These are phyloP conservation scores for Mellivora capensis DNA, from an alignment of 2,113 vertebrate genomes.

Conservation along the genomic window DNA sequence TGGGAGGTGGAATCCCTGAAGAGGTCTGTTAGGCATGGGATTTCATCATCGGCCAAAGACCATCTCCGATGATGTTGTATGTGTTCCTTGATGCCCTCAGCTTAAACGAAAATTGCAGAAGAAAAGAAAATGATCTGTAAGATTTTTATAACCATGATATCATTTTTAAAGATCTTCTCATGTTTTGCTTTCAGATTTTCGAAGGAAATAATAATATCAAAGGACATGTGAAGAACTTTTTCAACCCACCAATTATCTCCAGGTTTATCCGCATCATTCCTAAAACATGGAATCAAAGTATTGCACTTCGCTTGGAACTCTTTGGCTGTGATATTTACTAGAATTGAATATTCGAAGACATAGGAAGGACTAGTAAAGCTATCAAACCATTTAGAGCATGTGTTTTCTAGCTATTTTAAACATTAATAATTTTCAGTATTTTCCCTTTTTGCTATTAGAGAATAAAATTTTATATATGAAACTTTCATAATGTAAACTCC, in stretches of 20 bases:
- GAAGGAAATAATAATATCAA: constrained; percentile 86
- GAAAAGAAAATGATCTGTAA: background rate
- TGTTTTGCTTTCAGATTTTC: constrained; percentile 86
- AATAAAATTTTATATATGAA: constrained; percentile 46
- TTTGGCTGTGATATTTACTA: constrained; percentile 90
- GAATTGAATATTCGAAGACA: background rate
- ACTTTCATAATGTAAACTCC: constrained; percentile 1
- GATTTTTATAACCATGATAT: background rate
- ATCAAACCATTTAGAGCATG: background rate
- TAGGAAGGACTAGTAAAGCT: background rate
- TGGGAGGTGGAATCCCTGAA: background rate
- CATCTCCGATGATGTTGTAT: background rate
- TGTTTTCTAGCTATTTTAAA: constrained; percentile 25
- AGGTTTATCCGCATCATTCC: constrained; percentile 92
- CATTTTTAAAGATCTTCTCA: constrained; percentile 30
- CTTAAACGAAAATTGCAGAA: background rate
- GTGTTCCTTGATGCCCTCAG: background rate
- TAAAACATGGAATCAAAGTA: constrained; percentile 86
- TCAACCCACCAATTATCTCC: constrained; percentile 93
- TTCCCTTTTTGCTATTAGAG: constrained; percentile 16
- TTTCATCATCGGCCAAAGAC: background rate
- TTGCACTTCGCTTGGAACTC: constrained; percentile 93
- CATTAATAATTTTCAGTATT: background rate
- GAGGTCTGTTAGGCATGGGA: background rate
- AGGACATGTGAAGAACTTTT: constrained; percentile 88